Percentiles rank a stretch among this genome's conserved stretches.
Conservation (phyloP, 2,113 vertebrate genomes). For the Chloropsis cyanopogon region DNA sequence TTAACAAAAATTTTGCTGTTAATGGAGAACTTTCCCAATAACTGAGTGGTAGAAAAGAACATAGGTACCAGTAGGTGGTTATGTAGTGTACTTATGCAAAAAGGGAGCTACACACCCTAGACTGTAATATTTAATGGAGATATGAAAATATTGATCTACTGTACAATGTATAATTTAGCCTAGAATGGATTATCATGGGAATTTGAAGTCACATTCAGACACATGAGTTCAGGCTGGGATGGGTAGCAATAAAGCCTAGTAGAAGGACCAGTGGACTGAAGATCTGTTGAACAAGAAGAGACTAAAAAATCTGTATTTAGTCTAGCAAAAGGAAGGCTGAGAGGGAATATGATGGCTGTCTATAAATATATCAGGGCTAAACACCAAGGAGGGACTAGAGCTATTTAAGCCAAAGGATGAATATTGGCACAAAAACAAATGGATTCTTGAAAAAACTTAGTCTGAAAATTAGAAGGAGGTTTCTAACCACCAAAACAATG, state of each 20-base stretch:
- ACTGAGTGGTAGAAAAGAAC: neutral
- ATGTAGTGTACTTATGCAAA: neutral
- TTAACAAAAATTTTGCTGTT: neutral
- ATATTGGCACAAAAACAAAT: conserved; percentile 26
- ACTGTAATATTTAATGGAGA: neutral
- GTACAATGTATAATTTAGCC: neutral
- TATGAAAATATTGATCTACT: neutral
- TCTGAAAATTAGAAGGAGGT: neutral
- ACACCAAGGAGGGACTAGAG: conserved; percentile 22
- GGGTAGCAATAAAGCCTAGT: neutral
- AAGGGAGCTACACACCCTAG: neutral
- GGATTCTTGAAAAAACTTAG: conserved; percentile 21
- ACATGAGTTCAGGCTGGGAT: neutral
- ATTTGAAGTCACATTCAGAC: neutral
- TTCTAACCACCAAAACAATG: conserved; percentile 24
- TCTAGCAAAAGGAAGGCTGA: conserved; percentile 45
- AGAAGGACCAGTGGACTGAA: neutral
- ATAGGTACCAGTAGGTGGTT: neutral
- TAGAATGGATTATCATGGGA: neutral
- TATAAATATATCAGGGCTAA: conserved; percentile 54
- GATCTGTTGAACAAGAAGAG: neutral
- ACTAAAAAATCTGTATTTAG: neutral
- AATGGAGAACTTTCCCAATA: neutral
- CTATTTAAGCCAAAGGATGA: conserved; percentile 35
- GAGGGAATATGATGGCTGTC: conserved; percentile 38